These are phyloP conservation scores for Aporophyla nigra DNA, from an alignment of 2,888 invertebrate genomes.

Conservation along the genomic window DNA sequence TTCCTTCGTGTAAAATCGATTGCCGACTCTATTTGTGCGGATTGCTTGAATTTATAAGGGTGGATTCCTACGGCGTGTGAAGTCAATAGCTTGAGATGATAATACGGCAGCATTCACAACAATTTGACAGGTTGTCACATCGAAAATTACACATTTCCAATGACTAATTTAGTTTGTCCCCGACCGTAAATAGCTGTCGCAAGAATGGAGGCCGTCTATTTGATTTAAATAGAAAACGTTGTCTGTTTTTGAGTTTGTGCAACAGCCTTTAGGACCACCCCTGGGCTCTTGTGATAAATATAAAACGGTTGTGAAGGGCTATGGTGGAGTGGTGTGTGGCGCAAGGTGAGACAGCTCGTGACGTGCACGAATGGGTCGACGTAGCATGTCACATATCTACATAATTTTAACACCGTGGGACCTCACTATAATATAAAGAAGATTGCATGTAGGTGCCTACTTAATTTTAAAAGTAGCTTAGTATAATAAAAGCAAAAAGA, in stretches of 20 bases:
- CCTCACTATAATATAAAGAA: not conserved
- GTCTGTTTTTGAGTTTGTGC: not conserved
- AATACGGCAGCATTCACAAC: not conserved
- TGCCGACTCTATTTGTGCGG: constrained; percentile 31
- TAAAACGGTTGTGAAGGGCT: not conserved
- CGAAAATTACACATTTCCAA: not conserved
- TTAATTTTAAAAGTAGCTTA: too few species aligned
- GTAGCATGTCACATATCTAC: not conserved
- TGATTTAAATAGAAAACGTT: not conserved
- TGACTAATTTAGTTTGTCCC: not conserved
- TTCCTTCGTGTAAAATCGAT: constrained; percentile 41
- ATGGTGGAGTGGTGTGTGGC: not conserved
- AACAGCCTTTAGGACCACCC: not conserved
- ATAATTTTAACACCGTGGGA: not conserved
- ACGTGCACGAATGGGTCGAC: not conserved
- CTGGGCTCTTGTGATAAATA: not conserved
- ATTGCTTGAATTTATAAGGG: constrained; percentile 26
- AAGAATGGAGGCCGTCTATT: not conserved
- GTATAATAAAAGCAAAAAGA: too few species aligned
- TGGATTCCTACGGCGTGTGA: not conserved
- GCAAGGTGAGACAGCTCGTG: not conserved
- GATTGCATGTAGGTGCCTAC: not conserved
- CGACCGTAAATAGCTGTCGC: not conserved
- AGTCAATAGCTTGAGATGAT: not conserved
- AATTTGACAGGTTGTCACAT: not conserved